Evolutionary conservation across 2,113 vertebrate genomes (phyloP), one percentile per base, ranked within the genome.

Genomic region (Larimichthys crocea): DNA sequence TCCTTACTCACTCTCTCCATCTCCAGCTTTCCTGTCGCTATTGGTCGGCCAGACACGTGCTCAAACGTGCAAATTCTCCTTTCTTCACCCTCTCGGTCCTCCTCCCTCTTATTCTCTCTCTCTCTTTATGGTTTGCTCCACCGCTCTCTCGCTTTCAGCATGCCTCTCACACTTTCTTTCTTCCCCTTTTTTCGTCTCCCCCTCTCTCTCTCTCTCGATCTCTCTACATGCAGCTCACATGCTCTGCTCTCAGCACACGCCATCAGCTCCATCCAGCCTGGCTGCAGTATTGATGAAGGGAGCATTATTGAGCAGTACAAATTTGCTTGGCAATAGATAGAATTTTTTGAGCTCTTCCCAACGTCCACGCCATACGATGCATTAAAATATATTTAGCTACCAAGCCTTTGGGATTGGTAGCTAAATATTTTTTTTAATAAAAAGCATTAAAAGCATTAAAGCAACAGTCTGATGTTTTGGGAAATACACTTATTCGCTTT

Each of bases 271-370:
- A 55, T 79, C 66, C 65, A 83, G 56, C 29, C 64, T 40, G 82
- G 71, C 83, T 64, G 88, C 79, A 85, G 82, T 83, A 87, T 81
- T 82, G 85, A 87, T 80, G 73, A 74, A 49, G 64, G 74, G 57
- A 66, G 74, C 72, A 26, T 29, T 63, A 79, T 62, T 79, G 75
- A 84, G 82, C 48, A 35, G 44, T 60, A 60, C 74, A 77, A 86
- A 88, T 86, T 75, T 84, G 63, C 63, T 46, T 50, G 64, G 82
- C 84, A 76, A 56, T 84, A 26, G 61, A 79, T 70, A 56, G 52
- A 68, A 67, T 68, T 74, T 57, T 75, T 17, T 2, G 35, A 68
- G 52, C 52, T 44, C 40, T 68, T 76, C 53, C 68, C 42, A 46
- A 62, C 3, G 11, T 70, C 44, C 40, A 35, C 31, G 31, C 8